Base-by-base conservation (phyloP, 2,113 vertebrate species). In the Hyperopisus bebe region DNA sequence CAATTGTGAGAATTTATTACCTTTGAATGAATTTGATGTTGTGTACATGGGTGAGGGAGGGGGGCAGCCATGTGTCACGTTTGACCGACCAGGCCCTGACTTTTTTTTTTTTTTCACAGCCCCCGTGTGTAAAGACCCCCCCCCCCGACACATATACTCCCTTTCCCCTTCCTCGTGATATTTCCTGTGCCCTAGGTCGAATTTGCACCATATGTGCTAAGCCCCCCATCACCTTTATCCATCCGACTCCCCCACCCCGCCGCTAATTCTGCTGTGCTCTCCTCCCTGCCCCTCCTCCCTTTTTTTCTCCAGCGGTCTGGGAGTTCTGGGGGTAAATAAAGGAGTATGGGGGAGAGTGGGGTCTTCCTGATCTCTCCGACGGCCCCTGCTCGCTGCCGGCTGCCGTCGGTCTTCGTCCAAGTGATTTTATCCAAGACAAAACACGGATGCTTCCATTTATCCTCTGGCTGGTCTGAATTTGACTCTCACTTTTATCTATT, bases 321-420 rank as follows among this genome's bases (percentile, higher is more conserved):
- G n/a, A 66, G 7, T 27, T 11, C 3, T n/a, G 62, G 62, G 35
- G 77, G 39, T 42, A 82, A 82, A 82, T 39, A 42, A 6, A 24
- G 74, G 31, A 35, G 53, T 58, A 24, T 24, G 58, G 58, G 62
- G 62, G 62, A n/a, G n/a, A n/a, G 3, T 27, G 8, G n/a, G n/a
- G n/a, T 0, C 9, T n/a, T 27, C n/a, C 62, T 21, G 77, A 1
- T 1, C 13, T 17, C 74, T 42, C 13, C 3, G 82, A 50, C 89
- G 88, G 88, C 42, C 89, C 89, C 90, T 91, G 89, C 87, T 92
- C 89, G 90, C 24, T 55, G 77, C 24, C 42, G 21, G 48, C 74
- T 90, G 92, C 24, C 15, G 77, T 77, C n/a, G 11, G 48, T 21
- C 88, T 82, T 84, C 39, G 15, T 55, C 17, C 17, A 17, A 35